A percentile compares a stretch with the other conserved stretches of the same genome.
phyloP scores from a whole-genome alignment of 2,888 invertebrate genomes.

The Chymomyza fuscimana region DNA sequence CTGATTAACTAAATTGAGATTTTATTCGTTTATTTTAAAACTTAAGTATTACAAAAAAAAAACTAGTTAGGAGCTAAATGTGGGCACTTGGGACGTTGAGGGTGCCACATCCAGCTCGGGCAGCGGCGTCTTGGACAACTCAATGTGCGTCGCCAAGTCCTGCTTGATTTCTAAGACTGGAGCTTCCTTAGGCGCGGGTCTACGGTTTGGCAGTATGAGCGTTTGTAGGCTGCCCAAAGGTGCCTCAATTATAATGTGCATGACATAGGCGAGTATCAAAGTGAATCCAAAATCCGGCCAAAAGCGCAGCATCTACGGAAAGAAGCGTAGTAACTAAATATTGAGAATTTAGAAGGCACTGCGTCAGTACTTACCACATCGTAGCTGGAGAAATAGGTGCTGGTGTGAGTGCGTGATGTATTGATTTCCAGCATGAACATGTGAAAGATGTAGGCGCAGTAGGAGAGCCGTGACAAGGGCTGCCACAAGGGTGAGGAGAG shows the following conservation, averaged over 20 bases:
- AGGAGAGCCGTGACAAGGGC: constrained; percentile 70
- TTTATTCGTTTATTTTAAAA: not conserved
- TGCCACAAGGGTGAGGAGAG: constrained; percentile 74
- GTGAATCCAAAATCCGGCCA: constrained; percentile 74
- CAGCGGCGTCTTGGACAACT: not conserved
- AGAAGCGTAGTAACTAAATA: not conserved
- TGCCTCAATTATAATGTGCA: constrained; percentile 46
- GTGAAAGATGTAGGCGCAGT: constrained; percentile 71
- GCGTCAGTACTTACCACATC: constrained; percentile 48
- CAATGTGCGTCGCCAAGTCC: not conserved
- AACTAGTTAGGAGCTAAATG: not conserved
- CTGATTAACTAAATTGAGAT: not conserved
- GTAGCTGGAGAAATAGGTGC: constrained; percentile 62
- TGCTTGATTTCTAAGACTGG: not conserved
- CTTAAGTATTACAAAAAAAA: not conserved
- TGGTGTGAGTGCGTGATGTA: constrained; percentile 40
- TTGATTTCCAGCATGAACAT: constrained; percentile 54
- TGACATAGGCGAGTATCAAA: constrained; percentile 42
- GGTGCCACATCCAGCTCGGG: not conserved
- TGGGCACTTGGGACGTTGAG: not conserved
- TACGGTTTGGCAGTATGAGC: constrained; percentile 38
- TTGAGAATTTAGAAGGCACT: too few relatives aligned
- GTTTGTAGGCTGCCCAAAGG: constrained; percentile 46
- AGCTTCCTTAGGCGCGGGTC: constrained; percentile 9
- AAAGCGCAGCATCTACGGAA: constrained; percentile 58